Conservation (phyloP, 2,888 invertebrate genomes). For the Hemaris fuciformis region DNA sequence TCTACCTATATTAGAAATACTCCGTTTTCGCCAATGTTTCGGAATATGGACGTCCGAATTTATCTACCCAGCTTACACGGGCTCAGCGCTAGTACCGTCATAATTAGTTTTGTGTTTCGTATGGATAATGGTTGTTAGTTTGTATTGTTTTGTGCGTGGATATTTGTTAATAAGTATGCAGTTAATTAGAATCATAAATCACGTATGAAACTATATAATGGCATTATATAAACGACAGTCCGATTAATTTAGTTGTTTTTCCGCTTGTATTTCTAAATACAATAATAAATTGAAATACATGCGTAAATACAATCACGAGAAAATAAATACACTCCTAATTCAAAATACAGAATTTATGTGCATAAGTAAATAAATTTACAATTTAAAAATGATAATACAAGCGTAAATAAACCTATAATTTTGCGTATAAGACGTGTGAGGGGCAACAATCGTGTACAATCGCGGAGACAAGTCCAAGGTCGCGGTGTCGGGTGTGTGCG, state of each 20-base stretch:
- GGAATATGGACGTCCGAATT: not conserved
- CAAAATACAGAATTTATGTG: not conserved
- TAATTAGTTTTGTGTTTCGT: not conserved
- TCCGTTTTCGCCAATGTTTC: not conserved
- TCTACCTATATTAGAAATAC: constrained; percentile 4
- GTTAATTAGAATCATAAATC: too few species aligned
- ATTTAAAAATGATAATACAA: not conserved
- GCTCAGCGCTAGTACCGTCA: not conserved
- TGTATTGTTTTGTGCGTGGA: too few species aligned
- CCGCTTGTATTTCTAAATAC: too few species aligned
- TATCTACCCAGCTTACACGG: not conserved
- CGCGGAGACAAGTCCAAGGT: constrained; percentile 23
- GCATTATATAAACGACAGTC: too few species aligned
- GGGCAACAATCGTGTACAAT: constrained; percentile 14
- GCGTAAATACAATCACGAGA: too few species aligned
- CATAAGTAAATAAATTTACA: not conserved
- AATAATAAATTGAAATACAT: too few species aligned
- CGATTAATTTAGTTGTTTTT: too few species aligned
- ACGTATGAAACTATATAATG: too few species aligned
- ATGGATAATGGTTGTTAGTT: not conserved
- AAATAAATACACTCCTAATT: not conserved
- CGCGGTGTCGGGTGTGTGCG: constrained; percentile 24
- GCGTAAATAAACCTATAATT: not conserved
- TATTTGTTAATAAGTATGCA: too few species aligned
- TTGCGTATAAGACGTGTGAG: not conserved